A percentile compares a stretch with the other conserved stretches of the same genome.
phyloP scores from a whole-genome alignment of 30 jellyfish, hydroid and myxozoan genomes.

The Sanderia malayensis region DNA sequence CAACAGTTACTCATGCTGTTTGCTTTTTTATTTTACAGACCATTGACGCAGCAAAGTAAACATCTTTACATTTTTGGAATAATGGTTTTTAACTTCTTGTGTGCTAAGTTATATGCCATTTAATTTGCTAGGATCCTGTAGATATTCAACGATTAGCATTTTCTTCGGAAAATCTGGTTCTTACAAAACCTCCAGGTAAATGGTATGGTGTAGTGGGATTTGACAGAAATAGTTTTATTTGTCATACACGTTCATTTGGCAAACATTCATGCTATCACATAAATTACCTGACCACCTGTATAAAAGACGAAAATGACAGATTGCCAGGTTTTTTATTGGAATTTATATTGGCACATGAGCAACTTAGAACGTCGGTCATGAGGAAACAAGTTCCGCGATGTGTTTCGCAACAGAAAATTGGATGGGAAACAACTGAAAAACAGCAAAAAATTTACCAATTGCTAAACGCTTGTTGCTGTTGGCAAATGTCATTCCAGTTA shows the following conservation, averaged over 20 bases:
- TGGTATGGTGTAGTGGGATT: conserved; percentile 26
- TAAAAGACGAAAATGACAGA: conserved; percentile 6
- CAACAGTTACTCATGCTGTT: no score
- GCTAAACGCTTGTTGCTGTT: background rate
- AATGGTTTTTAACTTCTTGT: no score
- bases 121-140: background rate
- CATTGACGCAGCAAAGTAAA: no score
- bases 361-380: background rate
- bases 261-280: conserved; percentile 17
- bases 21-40: no score
- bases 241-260: conserved; percentile 10
- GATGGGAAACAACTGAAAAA: conserved; percentile 10
- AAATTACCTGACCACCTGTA: background rate
- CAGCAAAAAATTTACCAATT: conserved; percentile 6
- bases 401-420: background rate
- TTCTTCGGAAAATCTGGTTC: background rate
- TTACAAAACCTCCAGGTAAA: conserved; percentile 1
- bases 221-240: conserved; percentile 21
- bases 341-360: background rate
- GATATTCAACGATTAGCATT: conserved; percentile 13
- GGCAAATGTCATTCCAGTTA: conserved; percentile 2
- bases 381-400: background rate
- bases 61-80: no score
- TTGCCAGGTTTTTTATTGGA: conserved; percentile 8
- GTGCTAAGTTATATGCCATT: no score